Conservation (phyloP, 1,140 invertebrate genomes). For the Aporrectodea caliginosa region DNA sequence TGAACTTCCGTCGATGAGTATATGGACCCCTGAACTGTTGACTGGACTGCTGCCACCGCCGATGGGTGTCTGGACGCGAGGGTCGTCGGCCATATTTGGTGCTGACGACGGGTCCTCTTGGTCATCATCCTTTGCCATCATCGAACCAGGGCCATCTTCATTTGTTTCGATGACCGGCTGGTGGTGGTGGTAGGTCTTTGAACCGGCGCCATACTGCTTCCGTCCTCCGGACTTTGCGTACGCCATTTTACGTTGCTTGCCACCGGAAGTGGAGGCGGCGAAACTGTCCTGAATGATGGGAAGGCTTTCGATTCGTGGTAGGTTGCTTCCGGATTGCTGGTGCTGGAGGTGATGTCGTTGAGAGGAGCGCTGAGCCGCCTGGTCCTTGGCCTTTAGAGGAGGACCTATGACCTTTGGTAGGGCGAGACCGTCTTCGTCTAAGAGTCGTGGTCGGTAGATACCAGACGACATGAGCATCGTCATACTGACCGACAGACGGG, state of each 20-base stretch:
- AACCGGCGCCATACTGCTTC: background rate
- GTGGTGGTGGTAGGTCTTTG: background rate
- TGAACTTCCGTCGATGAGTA: background rate
- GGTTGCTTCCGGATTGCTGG: background rate
- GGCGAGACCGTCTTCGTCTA: background rate
- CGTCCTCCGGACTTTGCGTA: background rate
- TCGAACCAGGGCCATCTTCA: too few species aligned
- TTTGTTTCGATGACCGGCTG: background rate
- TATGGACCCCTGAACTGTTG: background rate
- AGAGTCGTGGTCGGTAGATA: constrained; percentile 14
- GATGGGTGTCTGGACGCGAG: background rate
- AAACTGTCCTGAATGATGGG: background rate
- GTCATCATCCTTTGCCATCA: too few species aligned
- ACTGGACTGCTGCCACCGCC: background rate
- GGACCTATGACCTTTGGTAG: constrained; percentile 18
- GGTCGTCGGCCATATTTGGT: too few species aligned
- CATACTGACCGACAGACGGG: constrained; percentile 32
- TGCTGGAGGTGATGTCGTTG: background rate
- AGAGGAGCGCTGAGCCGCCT: background rate
- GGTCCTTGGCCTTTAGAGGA: background rate
- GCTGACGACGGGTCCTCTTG: too few species aligned
- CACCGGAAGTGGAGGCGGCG: background rate
- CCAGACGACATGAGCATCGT: constrained; percentile 35
- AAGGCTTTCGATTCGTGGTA: background rate
- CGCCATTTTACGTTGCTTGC: background rate